These are phyloP conservation scores for Apodemia mormo DNA, from an alignment of 2,888 invertebrate genomes.

Conservation along the genomic window DNA sequence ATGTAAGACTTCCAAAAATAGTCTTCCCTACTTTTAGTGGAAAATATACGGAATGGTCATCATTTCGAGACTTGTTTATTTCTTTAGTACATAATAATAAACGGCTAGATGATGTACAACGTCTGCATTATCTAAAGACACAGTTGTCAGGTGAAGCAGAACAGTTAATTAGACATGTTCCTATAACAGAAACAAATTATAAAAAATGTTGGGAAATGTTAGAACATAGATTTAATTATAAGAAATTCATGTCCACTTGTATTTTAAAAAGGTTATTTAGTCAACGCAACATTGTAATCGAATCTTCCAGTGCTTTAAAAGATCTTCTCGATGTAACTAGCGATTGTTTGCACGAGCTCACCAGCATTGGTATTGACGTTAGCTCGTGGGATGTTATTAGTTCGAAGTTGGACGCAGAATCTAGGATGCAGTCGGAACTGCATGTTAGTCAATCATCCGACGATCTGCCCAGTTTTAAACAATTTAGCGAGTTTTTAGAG, in stretches of 20 bases:
- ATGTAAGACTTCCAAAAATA: constrained; percentile 34
- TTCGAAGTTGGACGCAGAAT: constrained; percentile 31
- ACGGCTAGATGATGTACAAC: constrained; percentile 34
- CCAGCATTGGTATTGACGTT: constrained; percentile 28
- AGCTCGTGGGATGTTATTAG: constrained; percentile 30
- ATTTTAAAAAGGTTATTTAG: constrained; percentile 29
- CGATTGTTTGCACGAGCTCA: constrained; percentile 31
- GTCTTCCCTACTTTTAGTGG: constrained; percentile 34
- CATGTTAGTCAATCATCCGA: constrained; percentile 19
- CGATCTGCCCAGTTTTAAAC: constrained; percentile 24
- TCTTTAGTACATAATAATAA: constrained; percentile 35
- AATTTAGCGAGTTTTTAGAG: constrained; percentile 26
- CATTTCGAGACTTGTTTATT: constrained; percentile 34
- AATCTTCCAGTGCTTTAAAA: constrained; percentile 29
- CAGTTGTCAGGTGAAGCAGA: constrained; percentile 37
- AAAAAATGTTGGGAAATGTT: constrained; percentile 33
- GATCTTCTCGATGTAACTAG: constrained; percentile 29
- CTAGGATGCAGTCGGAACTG: constrained; percentile 27
- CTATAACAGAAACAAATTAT: constrained; percentile 34
- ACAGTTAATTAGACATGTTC: constrained; percentile 34
- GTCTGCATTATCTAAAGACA: constrained; percentile 38
- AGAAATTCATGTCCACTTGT: constrained; percentile 32
- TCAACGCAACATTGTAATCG: constrained; percentile 27
- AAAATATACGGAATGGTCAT: constrained; percentile 27
- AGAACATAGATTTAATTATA: constrained; percentile 36